Base-by-base conservation (phyloP, 2,797 vertebrate species). In the Brachymystax lenok region DNA sequence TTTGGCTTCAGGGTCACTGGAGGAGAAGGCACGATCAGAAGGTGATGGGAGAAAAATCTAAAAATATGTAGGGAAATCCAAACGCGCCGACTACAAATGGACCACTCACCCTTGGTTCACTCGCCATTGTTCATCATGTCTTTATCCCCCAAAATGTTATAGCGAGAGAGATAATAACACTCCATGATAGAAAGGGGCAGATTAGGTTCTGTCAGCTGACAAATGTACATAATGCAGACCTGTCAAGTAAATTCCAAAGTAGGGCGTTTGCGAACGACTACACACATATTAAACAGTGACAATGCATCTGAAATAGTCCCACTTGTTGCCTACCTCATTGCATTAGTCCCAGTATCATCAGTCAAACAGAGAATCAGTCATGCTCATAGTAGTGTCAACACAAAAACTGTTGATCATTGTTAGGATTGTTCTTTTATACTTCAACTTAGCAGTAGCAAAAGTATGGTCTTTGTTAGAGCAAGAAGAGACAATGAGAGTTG, bases 201-300 rank as follows among this genome's bases (percentile, higher is more conserved):
- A 88, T 84, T 83, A 80, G 87, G 82, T 88, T 88, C 80, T 90
- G 80, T 86, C 84, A 87, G 84, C 81, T 85, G 83, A 88, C 81
- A 87, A 84, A 83, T 85, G 76, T 80, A 81, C 82, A 71, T 5
- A 70, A 56, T 71, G 71, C 77, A 85, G 79, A 82, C 76, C 80
- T 86, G 85, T 86, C 74, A 19, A 74, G 82, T 77, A 69, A 69
- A 64, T 77, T 84, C 66, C 68, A 81, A 89, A 88, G 77, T 89
- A 88, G 84, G 83, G 83, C 88, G 87, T 73, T 69, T 61, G 72
- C 61, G 69, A 76, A 76, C 56, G 70, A 30, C 3, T 5, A 71
- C 30, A 35, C 54, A n/a, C 10, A 24, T 33, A 63, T 73, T 3
- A 80, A 30, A 66, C 46, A 35, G 17, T 67, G 50, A 54, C 69